phyloP scores from a whole-genome alignment of 2,888 invertebrate genomes.

The Germaria angustata region DNA sequence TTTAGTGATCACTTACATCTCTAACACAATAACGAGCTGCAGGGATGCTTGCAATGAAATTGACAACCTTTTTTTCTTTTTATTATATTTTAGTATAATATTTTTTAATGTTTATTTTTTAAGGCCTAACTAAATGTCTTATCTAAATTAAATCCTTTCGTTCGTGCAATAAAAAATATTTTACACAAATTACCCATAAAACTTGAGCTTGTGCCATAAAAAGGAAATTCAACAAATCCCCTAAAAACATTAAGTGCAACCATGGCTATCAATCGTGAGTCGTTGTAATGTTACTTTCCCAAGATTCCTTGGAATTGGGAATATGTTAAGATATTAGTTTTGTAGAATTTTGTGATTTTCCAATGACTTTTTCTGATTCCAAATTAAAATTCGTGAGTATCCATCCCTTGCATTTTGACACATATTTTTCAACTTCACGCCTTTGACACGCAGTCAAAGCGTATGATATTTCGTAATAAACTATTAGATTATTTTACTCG shows the following conservation, averaged over 20 bases:
- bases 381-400: background rate
- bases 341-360: too few relatives aligned
- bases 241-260: constrained; percentile 4
- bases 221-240: constrained; percentile 27
- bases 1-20: constrained; percentile 42
- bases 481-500: constrained; percentile 41
- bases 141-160: constrained; percentile 58
- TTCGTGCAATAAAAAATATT: constrained; percentile 36
- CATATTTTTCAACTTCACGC: constrained; percentile 60
- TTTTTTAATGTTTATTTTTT: constrained; percentile 9
- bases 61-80: background rate
- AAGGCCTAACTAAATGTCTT: constrained; percentile 41
- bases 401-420: constrained; percentile 32
- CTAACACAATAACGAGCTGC: background rate
- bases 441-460: constrained; percentile 63
- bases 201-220: constrained; percentile 36
- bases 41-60: background rate
- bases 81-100: background rate
- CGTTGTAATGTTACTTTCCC: background rate
- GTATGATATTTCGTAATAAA: constrained; percentile 42
- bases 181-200: constrained; percentile 51
- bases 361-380: too few relatives aligned
- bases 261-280: background rate
- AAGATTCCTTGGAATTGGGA: too few relatives aligned
- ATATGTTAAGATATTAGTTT: too few relatives aligned